Conservation (phyloP, 2,113 vertebrate genomes). For the Lontra canadensis region DNA sequence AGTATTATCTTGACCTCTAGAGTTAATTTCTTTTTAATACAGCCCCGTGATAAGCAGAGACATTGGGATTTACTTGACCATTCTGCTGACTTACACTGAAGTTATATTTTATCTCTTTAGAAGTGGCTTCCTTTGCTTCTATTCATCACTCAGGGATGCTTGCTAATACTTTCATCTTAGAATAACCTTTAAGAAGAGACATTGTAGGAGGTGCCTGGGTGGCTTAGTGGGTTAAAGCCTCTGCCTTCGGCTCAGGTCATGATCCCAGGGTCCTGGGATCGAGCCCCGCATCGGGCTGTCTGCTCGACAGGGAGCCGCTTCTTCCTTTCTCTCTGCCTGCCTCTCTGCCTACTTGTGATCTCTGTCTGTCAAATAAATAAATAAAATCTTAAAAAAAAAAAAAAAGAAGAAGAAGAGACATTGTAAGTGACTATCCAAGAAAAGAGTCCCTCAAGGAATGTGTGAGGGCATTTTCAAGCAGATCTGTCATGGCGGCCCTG, state of each 20-base stretch:
- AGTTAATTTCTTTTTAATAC: constrained; percentile 69
- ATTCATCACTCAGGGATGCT: constrained; percentile 31
- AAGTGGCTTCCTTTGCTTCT: constrained; percentile 37
- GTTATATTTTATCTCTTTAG: constrained; percentile 50
- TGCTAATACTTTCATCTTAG: background rate
- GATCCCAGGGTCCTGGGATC: no score
- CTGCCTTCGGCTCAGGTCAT: no score
- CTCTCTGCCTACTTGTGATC: no score
- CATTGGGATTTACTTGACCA: background rate
- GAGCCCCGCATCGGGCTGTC: no score
- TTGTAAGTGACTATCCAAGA: background rate
- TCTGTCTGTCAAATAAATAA: no score
- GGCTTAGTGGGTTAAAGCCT: no score
- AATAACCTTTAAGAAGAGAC: constrained; percentile 65
- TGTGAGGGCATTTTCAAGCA: background rate
- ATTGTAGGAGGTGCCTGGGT: background rate
- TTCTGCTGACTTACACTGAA: constrained; percentile 52
- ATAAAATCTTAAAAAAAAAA: no score
- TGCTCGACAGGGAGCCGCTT: no score
- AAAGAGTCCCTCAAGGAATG: background rate
- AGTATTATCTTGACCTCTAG: constrained; percentile 73
- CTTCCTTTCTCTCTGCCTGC: no score
- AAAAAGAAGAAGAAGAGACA: background rate
- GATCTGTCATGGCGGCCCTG: background rate
- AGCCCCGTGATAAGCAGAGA: constrained; percentile 52